Percentiles rank a stretch among this genome's conserved stretches.
phyloP scores from a whole-genome alignment of 1,140 invertebrate genomes.

The Apolygus lucorum region DNA sequence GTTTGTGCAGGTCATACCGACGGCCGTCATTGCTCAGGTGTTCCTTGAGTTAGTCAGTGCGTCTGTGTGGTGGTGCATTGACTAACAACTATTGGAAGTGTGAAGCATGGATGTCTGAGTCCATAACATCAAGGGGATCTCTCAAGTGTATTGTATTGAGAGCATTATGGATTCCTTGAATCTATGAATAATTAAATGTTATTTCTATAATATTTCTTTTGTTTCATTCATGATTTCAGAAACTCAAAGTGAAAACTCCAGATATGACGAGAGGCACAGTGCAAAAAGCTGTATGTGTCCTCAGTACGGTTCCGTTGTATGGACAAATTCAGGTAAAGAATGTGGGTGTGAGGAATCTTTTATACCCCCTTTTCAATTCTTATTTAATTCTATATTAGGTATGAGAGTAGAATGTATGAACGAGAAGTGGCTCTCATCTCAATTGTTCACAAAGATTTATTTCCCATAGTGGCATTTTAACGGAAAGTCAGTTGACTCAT shows the following conservation, averaged over 20 bases:
- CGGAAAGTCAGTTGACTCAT: too few relatives aligned
- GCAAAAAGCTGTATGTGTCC: conserved; percentile 85
- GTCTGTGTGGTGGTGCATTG: too few relatives aligned
- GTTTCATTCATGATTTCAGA: conserved; percentile 50
- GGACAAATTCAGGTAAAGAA: conserved; percentile 64
- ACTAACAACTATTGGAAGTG: too few relatives aligned
- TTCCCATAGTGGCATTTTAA: too few relatives aligned
- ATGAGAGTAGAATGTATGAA: too few relatives aligned
- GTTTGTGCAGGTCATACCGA: too few relatives aligned
- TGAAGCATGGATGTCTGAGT: too few relatives aligned
- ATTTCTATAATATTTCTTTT: neutral
- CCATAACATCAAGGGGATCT: too few relatives aligned
- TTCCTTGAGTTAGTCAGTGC: too few relatives aligned
- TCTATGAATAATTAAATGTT: neutral
- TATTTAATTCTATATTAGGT: neutral
- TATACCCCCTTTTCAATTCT: neutral
- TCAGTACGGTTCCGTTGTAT: conserved; percentile 81
- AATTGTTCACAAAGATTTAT: too few relatives aligned
- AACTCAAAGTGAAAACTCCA: conserved; percentile 86
- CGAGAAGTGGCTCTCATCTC: too few relatives aligned
- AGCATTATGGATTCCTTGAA: neutral
- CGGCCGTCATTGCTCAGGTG: too few relatives aligned
- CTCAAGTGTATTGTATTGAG: conserved; percentile 4
- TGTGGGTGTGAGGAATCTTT: neutral
- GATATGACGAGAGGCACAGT: conserved; percentile 93